Conservation (phyloP, 1,140 invertebrate species). For the Akabosia matsudoensis region DNA sequence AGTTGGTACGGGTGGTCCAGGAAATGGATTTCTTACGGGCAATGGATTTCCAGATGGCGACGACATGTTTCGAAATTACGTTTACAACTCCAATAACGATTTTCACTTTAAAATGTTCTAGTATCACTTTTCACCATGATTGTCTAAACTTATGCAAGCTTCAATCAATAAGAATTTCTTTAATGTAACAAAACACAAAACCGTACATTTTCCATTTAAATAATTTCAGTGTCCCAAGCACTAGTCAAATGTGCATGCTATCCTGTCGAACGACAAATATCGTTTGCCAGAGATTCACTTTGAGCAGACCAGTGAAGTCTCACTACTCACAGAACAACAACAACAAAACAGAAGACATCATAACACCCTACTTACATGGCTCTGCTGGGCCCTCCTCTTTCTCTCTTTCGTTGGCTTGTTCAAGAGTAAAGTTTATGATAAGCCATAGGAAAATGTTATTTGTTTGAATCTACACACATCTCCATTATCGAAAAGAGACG, state of each 20-base stretch:
- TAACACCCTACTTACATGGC: conserved; percentile 13
- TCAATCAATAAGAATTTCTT: background rate
- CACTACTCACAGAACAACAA: conserved; percentile 14
- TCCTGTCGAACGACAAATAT: conserved; percentile 5
- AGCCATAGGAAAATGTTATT: conserved; percentile 23
- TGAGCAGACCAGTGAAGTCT: background rate
- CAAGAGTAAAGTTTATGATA: conserved; percentile 24
- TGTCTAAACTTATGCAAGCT: background rate
- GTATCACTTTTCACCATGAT: background rate
- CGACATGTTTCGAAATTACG: background rate
- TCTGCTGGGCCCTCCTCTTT: background rate
- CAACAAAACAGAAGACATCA: background rate
- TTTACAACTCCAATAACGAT: background rate
- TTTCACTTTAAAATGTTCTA: background rate
- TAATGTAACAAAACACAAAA: background rate
- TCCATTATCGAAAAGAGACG: background rate
- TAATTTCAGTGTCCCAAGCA: no score
- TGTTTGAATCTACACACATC: conserved; percentile 22
- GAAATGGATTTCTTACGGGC: background rate
- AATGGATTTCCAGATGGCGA: background rate
- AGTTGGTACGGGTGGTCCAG: background rate
- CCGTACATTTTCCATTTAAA: no score
- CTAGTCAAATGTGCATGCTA: background rate
- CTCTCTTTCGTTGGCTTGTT: background rate
- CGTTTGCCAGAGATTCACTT: conserved; percentile 11